These are phyloP conservation scores for Neosalanx taihuensis DNA, from an alignment of 2,797 vertebrate species.

Conservation along the genomic window DNA sequence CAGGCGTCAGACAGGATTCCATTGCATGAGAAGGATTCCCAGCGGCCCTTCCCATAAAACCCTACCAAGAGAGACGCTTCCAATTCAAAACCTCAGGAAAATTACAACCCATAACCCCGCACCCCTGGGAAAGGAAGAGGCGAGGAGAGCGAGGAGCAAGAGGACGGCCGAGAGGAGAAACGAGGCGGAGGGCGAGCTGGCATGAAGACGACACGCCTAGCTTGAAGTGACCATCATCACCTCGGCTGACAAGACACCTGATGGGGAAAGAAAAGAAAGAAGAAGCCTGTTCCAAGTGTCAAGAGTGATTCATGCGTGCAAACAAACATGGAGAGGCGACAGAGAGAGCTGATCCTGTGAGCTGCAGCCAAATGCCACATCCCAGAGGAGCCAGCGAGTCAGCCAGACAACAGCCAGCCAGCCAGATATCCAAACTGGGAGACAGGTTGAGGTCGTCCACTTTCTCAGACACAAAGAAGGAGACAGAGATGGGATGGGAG, in stretches of 20 bases:
- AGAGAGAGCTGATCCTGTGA: too few relatives aligned
- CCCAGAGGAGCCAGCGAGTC: too few relatives aligned
- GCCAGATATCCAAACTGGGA: too few relatives aligned
- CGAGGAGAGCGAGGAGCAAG: background rate
- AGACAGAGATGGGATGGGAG: background rate
- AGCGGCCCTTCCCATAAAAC: constrained; percentile 41
- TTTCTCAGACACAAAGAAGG: background rate
- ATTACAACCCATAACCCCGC: constrained; percentile 40
- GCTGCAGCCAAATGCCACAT: background rate
- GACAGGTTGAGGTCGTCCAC: too few relatives aligned
- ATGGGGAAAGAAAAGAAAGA: too few relatives aligned
- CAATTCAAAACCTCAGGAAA: constrained; percentile 44
- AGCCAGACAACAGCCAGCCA: too few relatives aligned
- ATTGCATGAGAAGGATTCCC: constrained; percentile 49
- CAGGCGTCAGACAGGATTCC: constrained; percentile 46
- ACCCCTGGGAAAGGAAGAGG: background rate
- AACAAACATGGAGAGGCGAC: too few relatives aligned
- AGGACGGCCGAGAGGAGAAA: background rate
- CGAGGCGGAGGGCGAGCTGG: background rate
- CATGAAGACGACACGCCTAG: background rate
- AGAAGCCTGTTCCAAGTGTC: too few relatives aligned
- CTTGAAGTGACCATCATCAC: background rate
- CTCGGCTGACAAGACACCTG: background rate
- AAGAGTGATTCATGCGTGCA: too few relatives aligned
- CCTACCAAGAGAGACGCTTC: constrained; percentile 43